phyloP scores from a whole-genome alignment of 2,888 invertebrate species.

The Aphodius sticticus region DNA sequence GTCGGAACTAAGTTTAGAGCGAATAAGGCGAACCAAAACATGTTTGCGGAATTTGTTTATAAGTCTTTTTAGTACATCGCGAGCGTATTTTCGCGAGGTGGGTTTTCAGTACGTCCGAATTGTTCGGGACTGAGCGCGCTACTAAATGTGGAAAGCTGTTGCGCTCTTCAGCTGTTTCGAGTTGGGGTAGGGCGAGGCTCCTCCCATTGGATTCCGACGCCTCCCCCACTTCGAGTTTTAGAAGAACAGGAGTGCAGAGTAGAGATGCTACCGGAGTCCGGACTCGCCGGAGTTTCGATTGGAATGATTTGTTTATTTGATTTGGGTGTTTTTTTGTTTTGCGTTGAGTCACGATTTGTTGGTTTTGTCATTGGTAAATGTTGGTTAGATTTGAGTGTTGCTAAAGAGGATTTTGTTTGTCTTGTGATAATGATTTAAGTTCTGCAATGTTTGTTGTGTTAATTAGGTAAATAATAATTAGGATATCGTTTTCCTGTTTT shows the following conservation, averaged over 20 bases:
- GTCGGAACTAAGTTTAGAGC: constrained; percentile 41
- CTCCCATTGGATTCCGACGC: constrained; percentile 46
- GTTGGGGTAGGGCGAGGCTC: constrained; percentile 53
- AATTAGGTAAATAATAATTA: not conserved
- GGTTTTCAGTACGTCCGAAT: constrained; percentile 23
- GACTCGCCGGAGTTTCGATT: not conserved
- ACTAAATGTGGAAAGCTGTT: constrained; percentile 40
- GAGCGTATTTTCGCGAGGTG: not conserved
- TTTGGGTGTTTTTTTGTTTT: not conserved
- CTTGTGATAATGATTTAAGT: not conserved
- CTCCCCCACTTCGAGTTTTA: constrained; percentile 44
- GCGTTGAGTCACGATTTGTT: not conserved
- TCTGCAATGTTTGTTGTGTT: not conserved
- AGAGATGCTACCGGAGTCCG: not conserved
- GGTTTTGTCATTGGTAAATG: not conserved
- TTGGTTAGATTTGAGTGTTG: too few relatives aligned
- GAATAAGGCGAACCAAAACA: constrained; percentile 39
- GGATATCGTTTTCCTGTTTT: not conserved
- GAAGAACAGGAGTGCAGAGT: not conserved
- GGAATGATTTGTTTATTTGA: not conserved
- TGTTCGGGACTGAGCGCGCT: constrained; percentile 22
- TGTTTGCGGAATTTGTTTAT: constrained; percentile 30
- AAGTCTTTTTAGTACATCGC: constrained; percentile 26
- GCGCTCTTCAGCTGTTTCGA: constrained; percentile 48
- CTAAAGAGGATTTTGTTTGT: too few relatives aligned